A percentile compares a stretch with the other conserved stretches of the same genome.
Conservation (phyloP, 2,113 vertebrate genomes). For the Chloroceryle aenea region DNA sequence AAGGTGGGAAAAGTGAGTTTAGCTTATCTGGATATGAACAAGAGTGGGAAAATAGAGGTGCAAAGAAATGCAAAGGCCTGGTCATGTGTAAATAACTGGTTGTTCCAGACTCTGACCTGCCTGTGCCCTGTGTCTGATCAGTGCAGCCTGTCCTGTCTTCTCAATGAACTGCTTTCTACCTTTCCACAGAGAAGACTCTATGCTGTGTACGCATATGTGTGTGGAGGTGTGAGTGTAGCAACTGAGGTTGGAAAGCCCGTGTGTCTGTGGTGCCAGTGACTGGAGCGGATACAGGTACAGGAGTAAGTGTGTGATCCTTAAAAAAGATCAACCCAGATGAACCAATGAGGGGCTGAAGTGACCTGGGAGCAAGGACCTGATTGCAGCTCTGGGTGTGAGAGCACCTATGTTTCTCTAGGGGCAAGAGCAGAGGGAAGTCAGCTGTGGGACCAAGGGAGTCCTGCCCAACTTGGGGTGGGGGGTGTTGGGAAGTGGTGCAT, state of each 20-base stretch:
- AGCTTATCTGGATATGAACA: not conserved
- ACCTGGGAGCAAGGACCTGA: not conserved
- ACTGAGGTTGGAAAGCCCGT: not conserved
- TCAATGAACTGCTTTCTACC: not conserved
- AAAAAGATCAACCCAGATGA: not conserved
- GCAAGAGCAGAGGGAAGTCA: not conserved
- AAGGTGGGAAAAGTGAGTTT: not conserved
- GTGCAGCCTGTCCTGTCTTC: not conserved
- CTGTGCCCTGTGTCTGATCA: not conserved
- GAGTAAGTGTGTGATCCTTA: not conserved
- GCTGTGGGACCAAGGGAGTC: not conserved
- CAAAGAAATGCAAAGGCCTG: not conserved
- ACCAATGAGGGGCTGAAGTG: not conserved
- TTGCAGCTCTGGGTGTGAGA: not conserved
- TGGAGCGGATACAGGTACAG: not conserved
- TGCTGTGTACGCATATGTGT: rapidly evolving
- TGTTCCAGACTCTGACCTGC: not conserved
- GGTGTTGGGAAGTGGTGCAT: rapidly evolving
- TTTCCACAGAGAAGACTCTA: not conserved
- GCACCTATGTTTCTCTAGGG: not conserved
- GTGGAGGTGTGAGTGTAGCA: rapidly evolving
- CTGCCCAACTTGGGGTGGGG: rapidly evolving
- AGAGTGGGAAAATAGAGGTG: not conserved
- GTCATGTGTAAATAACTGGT: not conserved
- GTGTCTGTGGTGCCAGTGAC: not conserved